Evolutionary conservation across 2,888 invertebrate species (phyloP), one percentile per base, ranked within the genome.

Genomic region (Athetis lepigone): DNA sequence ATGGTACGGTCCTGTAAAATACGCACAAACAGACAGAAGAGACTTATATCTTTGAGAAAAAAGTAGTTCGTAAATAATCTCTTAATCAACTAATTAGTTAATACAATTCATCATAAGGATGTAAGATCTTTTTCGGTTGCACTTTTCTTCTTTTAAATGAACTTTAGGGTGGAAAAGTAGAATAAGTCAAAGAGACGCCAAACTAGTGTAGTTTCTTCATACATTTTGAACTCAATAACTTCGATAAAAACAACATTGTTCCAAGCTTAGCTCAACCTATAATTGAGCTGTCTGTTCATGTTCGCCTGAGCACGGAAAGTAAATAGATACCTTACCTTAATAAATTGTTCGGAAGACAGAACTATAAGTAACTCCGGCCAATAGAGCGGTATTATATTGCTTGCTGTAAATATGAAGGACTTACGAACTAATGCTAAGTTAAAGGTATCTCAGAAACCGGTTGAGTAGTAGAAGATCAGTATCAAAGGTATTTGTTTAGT

Each of bases 291-390:
- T 80, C 79, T 66, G 58, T 63, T 66, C 56, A 25, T 58, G 61
- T 56, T 59, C 66, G 13, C 42, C 59, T 59, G 54, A 70, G 58
- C 66, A 39, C 55, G 63, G 61, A 52, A 59, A 64, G 63, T 71
- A 75, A 75, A 68, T 73, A 76, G 60, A 68, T 66, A 71, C 57
- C 63, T 65, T 77, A 75, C 72, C 72, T 72, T 75, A 79, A 80
- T 83, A 82, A 82, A 82, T 81, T 81, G 80, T 70, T 70, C 42
- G 63, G 68, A 77, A 75, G 77, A 72, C 72, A 77, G 79, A 81
- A 77, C 62, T 60, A 36, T 66, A 74, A 56, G 69, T 72, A 69
- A 58, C 55, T 68, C 47, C 8, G 2, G 16, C 16, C 52, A 59
- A 68, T 72, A 45, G 67, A 61, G 13, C 5, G 49, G 51, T 52